Base-by-base conservation (phyloP, 2,888 invertebrate genomes). In the Trachelus tabidus region DNA sequence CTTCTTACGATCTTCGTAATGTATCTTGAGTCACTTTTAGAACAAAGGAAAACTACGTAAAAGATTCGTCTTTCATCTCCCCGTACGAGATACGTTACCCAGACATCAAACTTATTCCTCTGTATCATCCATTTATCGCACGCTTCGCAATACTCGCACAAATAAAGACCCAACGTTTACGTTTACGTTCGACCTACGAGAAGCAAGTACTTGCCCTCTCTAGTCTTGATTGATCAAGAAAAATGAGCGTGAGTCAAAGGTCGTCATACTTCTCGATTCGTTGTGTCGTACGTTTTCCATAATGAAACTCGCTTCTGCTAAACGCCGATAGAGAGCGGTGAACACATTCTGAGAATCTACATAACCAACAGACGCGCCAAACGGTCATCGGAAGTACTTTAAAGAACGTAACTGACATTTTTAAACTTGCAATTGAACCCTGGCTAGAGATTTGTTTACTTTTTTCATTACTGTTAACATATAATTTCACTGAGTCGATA, bases 141-240 rank as follows among this genome's bases (percentile, higher is more conserved):
- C 56, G 56, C 56, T 23, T 56, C 9, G 56, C 6, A 23, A 56
- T 23, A 56, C 23, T 2, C 23, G 56, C 56, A 56, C 71, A 76
- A 40, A 76, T 76, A 76, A 35, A 40, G 71, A 40, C 23, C 31
- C 69, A 69, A 76, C 69, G 31, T 68, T 37, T 75, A 76, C 69
- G 31, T 68, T 37, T 75, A 68, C 30, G 6, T 30, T 34, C 31
- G 35, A 30, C 35, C 23, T 35, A 33, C 31, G 69, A 30, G 35
- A 69, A 76, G n/a, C 75, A 68, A 34, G 68, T 56, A 56, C 56
- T 56, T 56, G 56, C 56, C 56, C 56, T 56, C 56, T 56, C 56
- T 56, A 56, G 6, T 56, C 56, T 56, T 23, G 2, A 56, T 23
- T 56, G 9, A 56, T 56, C 23, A 56, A 56, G 56, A 56, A 56